Percentiles rank a stretch among this genome's conserved stretches.
These are phyloP conservation scores for Uloborus plumipes DNA, from an alignment of 2,888 invertebrate genomes.

Conservation along the genomic window DNA sequence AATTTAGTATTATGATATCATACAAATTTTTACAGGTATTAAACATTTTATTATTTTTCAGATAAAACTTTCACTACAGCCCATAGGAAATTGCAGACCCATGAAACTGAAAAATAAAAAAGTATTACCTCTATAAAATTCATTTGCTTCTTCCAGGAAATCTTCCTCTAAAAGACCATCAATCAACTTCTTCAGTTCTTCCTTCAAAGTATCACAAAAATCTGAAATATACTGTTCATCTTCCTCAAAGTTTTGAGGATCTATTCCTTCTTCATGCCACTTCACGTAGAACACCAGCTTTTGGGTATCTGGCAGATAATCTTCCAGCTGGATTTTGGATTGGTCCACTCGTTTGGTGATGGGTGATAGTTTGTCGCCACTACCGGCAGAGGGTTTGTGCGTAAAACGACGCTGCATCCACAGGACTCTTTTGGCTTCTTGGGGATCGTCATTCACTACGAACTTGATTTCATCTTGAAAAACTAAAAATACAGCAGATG, in stretches of 20 bases:
- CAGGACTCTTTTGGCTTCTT: slow-evolving; percentile 83
- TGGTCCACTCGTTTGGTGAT: slow-evolving; percentile 24
- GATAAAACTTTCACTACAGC: not conserved
- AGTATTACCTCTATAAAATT: slow-evolving; percentile 52
- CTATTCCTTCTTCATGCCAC: slow-evolving; percentile 74
- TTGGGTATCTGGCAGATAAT: slow-evolving; percentile 62
- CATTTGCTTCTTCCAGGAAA: slow-evolving; percentile 63
- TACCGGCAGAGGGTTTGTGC: slow-evolving; percentile 50
- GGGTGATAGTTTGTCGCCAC: slow-evolving; percentile 68
- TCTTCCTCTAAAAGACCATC: slow-evolving; percentile 80
- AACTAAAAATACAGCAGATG: slow-evolving; percentile 39
- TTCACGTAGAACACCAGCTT: slow-evolving; percentile 75
- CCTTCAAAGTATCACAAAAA: slow-evolving; percentile 78
- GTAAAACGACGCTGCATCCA: slow-evolving; percentile 74
- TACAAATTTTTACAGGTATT: too few relatives aligned
- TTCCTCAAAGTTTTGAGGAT: slow-evolving; percentile 74
- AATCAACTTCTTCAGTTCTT: slow-evolving; percentile 79
- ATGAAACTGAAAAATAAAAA: not conserved
- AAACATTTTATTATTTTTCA: too few relatives aligned
- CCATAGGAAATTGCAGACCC: not conserved
- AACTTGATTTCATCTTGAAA: slow-evolving; percentile 81
- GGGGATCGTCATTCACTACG: slow-evolving; percentile 84
- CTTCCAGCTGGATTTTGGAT: slow-evolving; percentile 61
- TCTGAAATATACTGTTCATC: slow-evolving; percentile 78
- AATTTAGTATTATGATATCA: too few relatives aligned